These are phyloP conservation scores for Henricia sp. DNA, from an alignment of 53 echinoderm and acorn worm genomes.

Conservation along the genomic window DNA sequence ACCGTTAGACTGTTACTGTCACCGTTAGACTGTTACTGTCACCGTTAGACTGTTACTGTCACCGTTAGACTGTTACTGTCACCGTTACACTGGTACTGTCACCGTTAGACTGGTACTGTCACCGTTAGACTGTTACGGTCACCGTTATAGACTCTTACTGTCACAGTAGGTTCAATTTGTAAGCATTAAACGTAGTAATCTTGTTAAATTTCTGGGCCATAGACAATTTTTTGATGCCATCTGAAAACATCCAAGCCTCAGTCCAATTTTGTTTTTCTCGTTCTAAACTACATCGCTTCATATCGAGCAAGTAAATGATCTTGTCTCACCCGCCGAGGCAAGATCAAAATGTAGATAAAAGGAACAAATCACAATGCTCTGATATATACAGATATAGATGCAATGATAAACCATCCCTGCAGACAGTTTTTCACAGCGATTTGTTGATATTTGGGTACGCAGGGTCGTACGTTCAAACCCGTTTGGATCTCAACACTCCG, in stretches of 20 bases:
- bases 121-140: too few relatives aligned
- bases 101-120: too few relatives aligned
- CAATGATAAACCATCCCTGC: slow-evolving; percentile 1
- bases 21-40: too few relatives aligned
- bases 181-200: not conserved
- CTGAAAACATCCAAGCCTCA: not conserved
- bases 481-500: slow-evolving; percentile 17
- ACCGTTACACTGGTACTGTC: too few relatives aligned
- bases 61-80: too few relatives aligned
- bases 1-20: too few relatives aligned
- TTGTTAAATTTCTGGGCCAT: not conserved
- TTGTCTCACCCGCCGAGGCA: slow-evolving; percentile 42
- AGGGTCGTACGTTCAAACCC: too few relatives aligned
- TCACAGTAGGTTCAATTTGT: not conserved
- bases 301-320: slow-evolving; percentile 38
- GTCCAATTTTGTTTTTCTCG: not conserved
- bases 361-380: slow-evolving; percentile 9
- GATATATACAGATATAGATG: slow-evolving; percentile 47
- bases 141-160: too few relatives aligned
- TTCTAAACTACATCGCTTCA: not conserved
- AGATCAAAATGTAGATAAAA: slow-evolving; percentile 29
- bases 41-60: too few relatives aligned
- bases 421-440: not conserved
- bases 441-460: not conserved
- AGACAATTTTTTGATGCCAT: too few relatives aligned